Percentiles rank a stretch among this genome's conserved stretches.
phyloP scores from a whole-genome alignment of 2,888 invertebrate species.

The Noctua janthina region DNA sequence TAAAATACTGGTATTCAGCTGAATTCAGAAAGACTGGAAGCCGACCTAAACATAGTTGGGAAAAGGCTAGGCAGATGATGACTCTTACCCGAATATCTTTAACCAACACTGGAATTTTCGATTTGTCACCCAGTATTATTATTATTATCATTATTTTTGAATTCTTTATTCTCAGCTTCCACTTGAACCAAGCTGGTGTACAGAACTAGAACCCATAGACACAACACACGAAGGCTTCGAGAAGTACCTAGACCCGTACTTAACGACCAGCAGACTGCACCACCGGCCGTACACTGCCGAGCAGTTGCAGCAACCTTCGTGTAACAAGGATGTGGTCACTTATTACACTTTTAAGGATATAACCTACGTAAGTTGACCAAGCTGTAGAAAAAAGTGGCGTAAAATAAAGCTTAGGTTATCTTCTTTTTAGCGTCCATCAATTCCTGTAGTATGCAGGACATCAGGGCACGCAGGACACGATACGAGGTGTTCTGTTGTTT shows the following conservation, averaged over 20 bases:
- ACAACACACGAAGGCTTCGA: constrained; percentile 85
- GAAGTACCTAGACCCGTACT: constrained; percentile 84
- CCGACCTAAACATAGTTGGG: too few species aligned
- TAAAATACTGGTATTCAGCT: too few species aligned
- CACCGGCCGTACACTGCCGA: constrained; percentile 84
- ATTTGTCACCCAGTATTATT: neutral
- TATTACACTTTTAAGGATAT: constrained; percentile 83
- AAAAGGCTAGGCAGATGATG: too few species aligned
- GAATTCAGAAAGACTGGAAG: too few species aligned
- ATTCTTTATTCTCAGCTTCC: constrained; percentile 66
- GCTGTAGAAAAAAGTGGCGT: neutral
- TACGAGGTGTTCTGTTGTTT: neutral
- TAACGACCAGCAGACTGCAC: constrained; percentile 83
- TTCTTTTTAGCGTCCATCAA: neutral
- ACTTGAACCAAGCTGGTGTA: constrained; percentile 75
- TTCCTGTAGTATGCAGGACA: neutral
- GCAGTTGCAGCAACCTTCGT: constrained; percentile 76
- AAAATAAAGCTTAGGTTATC: neutral
- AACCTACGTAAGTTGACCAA: constrained; percentile 79
- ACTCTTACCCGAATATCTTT: neutral
- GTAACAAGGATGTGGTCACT: constrained; percentile 81
- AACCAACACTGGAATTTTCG: neutral
- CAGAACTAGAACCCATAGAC: constrained; percentile 79
- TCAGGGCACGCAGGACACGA: neutral
- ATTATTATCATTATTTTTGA: neutral